These are phyloP conservation scores for Dermolepida albohirtum DNA, from an alignment of 2,888 invertebrate genomes.

Conservation along the genomic window DNA sequence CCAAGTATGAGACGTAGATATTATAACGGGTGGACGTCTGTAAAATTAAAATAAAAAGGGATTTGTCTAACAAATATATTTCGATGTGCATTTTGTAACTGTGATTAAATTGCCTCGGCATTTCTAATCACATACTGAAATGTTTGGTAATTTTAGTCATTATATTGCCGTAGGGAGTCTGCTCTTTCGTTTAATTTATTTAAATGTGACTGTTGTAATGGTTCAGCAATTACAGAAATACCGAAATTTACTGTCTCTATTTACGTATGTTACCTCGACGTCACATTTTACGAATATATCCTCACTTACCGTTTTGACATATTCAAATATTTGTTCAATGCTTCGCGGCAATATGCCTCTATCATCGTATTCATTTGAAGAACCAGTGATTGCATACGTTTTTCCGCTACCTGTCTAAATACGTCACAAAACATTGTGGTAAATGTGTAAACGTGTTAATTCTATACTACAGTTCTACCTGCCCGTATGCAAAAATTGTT, in stretches of 20 bases:
- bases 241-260: too few species aligned
- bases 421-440: conserved; percentile 29
- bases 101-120: too few species aligned
- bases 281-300: not conserved
- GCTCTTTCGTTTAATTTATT: too few species aligned
- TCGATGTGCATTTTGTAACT: too few species aligned
- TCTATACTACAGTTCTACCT: conserved; percentile 58
- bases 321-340: conserved; percentile 66
- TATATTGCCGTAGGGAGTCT: too few species aligned
- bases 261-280: too few species aligned
- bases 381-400: conserved; percentile 68
- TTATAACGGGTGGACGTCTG: conserved; percentile 61
- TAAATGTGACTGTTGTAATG: too few species aligned
- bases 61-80: not conserved
- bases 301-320: conserved; percentile 60
- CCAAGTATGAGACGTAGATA: conserved; percentile 67
- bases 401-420: conserved; percentile 70
- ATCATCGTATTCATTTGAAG: conserved; percentile 61
- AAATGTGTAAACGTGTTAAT: not conserved
- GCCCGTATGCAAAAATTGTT: conserved; percentile 70
- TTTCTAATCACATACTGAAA: too few species aligned
- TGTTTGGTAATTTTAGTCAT: too few species aligned
- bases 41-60: conserved; percentile 28
- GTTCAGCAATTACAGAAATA: too few species aligned
- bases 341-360: conserved; percentile 68